Conservation (phyloP, 92 coral and sea anemone species). For the Bergia sp. region DNA sequence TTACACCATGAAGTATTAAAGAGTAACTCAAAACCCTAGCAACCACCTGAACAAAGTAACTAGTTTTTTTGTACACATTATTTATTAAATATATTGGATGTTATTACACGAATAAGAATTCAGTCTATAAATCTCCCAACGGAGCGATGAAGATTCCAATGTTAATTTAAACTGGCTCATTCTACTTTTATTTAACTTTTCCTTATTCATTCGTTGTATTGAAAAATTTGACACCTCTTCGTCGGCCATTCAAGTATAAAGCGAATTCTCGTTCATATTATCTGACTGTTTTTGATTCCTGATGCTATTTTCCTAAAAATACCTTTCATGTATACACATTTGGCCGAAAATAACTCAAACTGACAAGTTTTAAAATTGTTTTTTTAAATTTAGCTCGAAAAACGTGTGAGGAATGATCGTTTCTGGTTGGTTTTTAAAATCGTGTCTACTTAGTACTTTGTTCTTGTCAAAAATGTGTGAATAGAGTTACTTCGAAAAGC, state of each 20-base stretch:
- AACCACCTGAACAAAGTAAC: neutral
- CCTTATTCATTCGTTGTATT: neutral
- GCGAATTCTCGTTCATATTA: neutral
- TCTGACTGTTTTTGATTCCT: too few relatives aligned
- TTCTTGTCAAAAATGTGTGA: neutral
- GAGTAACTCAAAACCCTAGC: neutral
- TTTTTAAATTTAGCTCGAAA: too few relatives aligned
- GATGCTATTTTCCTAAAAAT: too few relatives aligned
- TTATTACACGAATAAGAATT: neutral
- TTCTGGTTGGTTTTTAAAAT: too few relatives aligned
- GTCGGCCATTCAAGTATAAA: neutral
- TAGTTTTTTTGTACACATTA: neutral
- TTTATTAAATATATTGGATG: neutral
- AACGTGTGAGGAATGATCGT: neutral
- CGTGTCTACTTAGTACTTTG: neutral
- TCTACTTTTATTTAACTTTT: neutral
- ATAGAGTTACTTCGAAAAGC: neutral
- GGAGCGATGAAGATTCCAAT: neutral
- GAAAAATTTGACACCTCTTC: neutral
- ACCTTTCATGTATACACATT: neutral
- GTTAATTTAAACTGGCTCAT: neutral
- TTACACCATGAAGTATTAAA: neutral
- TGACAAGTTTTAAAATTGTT: neutral
- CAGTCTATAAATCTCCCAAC: neutral
- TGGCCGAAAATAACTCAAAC: neutral